phyloP scores from a whole-genome alignment of 2,113 vertebrate genomes.

The Macrotis lagotis region DNA sequence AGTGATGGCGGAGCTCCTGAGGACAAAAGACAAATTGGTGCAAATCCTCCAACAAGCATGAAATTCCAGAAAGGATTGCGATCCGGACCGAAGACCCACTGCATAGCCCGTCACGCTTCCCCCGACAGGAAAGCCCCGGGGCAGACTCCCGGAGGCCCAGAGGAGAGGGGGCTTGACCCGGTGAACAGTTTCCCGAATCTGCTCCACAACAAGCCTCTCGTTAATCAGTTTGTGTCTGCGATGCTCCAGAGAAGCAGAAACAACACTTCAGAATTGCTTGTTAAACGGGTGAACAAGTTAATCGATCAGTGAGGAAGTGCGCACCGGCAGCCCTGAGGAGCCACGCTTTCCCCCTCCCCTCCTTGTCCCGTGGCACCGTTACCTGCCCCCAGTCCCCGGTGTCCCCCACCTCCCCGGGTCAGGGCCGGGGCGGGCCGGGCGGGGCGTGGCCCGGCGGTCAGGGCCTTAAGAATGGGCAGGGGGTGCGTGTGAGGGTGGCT shows the following conservation, averaged over 20 bases:
- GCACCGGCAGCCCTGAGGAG: background rate
- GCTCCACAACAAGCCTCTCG: background rate
- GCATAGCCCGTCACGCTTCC: background rate
- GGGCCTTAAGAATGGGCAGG: slow-evolving; percentile 36
- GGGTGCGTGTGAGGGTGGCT: background rate
- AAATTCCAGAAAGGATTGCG: background rate
- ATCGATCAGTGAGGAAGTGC: background rate
- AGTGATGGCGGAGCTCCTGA: background rate
- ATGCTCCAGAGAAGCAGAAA: background rate
- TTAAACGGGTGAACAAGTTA: background rate
- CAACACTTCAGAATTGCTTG: background rate
- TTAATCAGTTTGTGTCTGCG: background rate
- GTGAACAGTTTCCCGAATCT: background rate
- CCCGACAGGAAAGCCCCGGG: background rate
- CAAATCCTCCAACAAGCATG: background rate
- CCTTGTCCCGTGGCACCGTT: background rate
- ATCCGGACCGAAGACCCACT: background rate
- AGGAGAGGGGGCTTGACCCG: background rate
- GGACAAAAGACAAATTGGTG: background rate
- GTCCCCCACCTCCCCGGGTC: background rate
- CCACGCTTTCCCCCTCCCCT: background rate
- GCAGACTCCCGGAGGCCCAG: background rate
- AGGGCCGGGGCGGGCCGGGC: accelerated
- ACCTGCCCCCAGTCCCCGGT: background rate
- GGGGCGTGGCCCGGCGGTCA: accelerated